phyloP scores from a whole-genome alignment of 1,140 invertebrate genomes.

The Lordiphosa collinella region DNA sequence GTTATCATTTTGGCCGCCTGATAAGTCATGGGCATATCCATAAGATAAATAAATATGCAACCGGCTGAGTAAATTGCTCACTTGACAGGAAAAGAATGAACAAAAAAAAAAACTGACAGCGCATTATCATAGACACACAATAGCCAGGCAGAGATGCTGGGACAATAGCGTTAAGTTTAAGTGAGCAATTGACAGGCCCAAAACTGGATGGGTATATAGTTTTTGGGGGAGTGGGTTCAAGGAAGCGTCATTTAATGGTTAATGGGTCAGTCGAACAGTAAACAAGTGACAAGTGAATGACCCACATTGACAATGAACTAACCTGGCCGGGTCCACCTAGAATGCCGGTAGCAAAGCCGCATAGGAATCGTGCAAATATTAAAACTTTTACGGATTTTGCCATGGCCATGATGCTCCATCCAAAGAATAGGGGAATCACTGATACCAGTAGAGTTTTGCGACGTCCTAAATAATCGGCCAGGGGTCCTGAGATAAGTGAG shows the following conservation, averaged over 20 bases:
- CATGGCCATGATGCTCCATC: conserved; percentile 84
- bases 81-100: conserved; percentile 5
- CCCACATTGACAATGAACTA: conserved; percentile 20
- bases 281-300: conserved; percentile 25
- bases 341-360: conserved; percentile 86
- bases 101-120: conserved; percentile 13
- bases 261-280: conserved; percentile 58
- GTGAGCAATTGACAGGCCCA: conserved; percentile 57
- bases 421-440: conserved; percentile 82
- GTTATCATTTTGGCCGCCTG: conserved; percentile 70
- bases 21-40: conserved; percentile 73
- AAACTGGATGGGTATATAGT: background rate
- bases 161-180: conserved; percentile 54
- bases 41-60: conserved; percentile 56
- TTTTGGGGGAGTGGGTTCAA: conserved; percentile 21
- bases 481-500: conserved; percentile 83
- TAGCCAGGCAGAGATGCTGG: conserved; percentile 25
- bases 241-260: conserved; percentile 37
- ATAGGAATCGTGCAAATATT: conserved; percentile 84
- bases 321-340: conserved; percentile 85
- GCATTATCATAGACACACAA: conserved; percentile 43
- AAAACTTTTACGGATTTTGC: conserved; percentile 82
- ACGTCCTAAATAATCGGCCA: conserved; percentile 84
- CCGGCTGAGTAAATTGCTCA: conserved; percentile 30
- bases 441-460: conserved; percentile 82